A percentile compares a stretch with the other conserved stretches of the same genome.
phyloP scores from a whole-genome alignment of 2,888 invertebrate species.

The Rhogogaster chlorosoma region DNA sequence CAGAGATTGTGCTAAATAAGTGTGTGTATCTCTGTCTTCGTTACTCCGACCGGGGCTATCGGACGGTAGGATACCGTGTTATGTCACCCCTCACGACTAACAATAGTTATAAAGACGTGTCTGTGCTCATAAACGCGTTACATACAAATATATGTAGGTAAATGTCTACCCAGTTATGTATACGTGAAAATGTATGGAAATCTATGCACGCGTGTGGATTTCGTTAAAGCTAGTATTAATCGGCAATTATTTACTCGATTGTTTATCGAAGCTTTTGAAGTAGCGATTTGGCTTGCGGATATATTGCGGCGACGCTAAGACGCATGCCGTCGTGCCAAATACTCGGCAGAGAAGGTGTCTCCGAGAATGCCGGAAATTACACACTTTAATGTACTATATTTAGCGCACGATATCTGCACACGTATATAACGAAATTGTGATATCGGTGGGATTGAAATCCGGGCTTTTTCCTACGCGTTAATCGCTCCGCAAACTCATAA shows the following conservation, averaged over 20 bases:
- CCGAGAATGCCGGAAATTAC: constrained; percentile 33
- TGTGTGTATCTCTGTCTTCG: constrained; percentile 55
- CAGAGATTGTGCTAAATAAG: constrained; percentile 70
- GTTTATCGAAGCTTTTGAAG: constrained; percentile 13
- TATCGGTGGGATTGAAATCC: not conserved
- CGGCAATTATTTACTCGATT: constrained; percentile 15
- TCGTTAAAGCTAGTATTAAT: not conserved
- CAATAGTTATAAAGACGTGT: constrained; percentile 24
- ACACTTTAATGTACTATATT: not conserved
- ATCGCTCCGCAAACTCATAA: not conserved
- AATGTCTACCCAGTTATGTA: not conserved
- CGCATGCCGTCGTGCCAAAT: constrained; percentile 6
- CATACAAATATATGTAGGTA: no score
- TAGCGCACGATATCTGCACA: not conserved
- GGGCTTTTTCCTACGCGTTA: no score
- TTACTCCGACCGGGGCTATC: constrained; percentile 45
- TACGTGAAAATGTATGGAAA: not conserved
- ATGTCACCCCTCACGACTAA: constrained; percentile 49
- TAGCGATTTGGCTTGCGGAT: not conserved
- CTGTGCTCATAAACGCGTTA: constrained; percentile 6
- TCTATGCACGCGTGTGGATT: not conserved
- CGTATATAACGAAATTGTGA: not conserved
- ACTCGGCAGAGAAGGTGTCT: not conserved
- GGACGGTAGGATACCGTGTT: constrained; percentile 37
- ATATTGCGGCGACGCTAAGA: constrained; percentile 6